A percentile compares a stretch with the other conserved stretches of the same genome.
Evolutionary conservation across 2,113 vertebrate species (phyloP).

Genomic region (Kryptolebias marmoratus): DNA sequence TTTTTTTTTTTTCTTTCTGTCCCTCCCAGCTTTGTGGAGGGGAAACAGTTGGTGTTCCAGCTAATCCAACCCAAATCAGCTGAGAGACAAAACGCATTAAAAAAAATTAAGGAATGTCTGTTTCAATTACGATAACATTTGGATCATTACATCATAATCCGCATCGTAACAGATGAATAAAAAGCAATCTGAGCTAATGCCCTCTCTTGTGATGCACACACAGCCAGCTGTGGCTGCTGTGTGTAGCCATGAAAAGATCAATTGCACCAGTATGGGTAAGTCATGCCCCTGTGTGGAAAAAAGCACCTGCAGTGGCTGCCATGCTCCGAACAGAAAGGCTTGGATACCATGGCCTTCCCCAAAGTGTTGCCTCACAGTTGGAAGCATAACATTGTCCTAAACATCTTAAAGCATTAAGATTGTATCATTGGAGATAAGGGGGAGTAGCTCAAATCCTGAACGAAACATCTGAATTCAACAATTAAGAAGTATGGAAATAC

Average conservation of each 20-base stretch:
- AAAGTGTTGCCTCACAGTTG: too few relatives aligned
- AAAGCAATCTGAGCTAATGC: constrained; percentile 62
- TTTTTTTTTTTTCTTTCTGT: constrained; percentile 5
- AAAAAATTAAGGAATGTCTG: constrained; percentile 66
- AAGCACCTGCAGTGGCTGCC: not conserved
- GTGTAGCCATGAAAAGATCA: constrained; percentile 26
- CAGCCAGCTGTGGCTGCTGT: constrained; percentile 43
- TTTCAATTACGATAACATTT: constrained; percentile 74
- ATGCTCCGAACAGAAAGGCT: too few relatives aligned
- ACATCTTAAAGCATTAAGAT: too few relatives aligned
- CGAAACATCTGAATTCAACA: too few relatives aligned
- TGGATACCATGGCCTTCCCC: too few relatives aligned
- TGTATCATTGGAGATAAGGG: too few relatives aligned
- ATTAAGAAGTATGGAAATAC: too few relatives aligned
- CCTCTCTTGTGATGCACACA: constrained; percentile 32
- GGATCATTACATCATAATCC: constrained; percentile 73
- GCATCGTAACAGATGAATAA: constrained; percentile 51
- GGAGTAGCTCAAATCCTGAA: too few relatives aligned
- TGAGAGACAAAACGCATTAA: constrained; percentile 38
- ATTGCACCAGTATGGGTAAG: not conserved
- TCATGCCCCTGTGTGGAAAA: constrained; percentile 11
- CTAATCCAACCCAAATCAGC: constrained; percentile 73
- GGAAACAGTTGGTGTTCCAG: constrained; percentile 73
- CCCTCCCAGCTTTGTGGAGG: constrained; percentile 57
- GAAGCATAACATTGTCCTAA: not conserved